Evolutionary conservation across 2,888 invertebrate species (phyloP).

Genomic region (Campaea margaritaria): DNA sequence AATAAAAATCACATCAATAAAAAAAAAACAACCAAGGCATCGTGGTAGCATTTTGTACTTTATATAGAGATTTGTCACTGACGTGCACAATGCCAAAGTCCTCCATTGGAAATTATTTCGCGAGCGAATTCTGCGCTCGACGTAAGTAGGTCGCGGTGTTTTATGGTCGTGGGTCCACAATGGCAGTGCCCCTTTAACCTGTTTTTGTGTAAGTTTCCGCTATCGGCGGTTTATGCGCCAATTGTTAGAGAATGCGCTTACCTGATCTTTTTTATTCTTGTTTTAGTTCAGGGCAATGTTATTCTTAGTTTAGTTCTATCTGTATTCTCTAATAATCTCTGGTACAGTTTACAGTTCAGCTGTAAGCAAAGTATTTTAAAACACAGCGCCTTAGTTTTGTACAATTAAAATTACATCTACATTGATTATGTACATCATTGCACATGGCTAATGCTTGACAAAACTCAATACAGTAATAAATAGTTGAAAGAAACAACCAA

Average conservation of each 20-base stretch:
- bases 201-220: slow-evolving; percentile 26
- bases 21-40: not conserved
- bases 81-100: slow-evolving; percentile 32
- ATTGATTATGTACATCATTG: no score
- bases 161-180: slow-evolving; percentile 53
- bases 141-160: slow-evolving; percentile 74
- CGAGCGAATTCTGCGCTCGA: slow-evolving; percentile 65
- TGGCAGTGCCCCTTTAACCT: slow-evolving; percentile 31
- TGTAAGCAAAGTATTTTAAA: no score
- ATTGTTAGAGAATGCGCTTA: slow-evolving; percentile 26
- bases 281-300: no score
- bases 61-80: slow-evolving; percentile 6
- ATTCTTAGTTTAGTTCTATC: no score
- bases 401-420: no score
- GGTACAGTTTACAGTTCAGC: no score
- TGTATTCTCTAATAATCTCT: no score
- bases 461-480: no score
- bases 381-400: no score
- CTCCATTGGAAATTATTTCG: slow-evolving; percentile 73
- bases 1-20: no score
- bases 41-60: not conserved
- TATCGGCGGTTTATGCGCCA: slow-evolving; percentile 26
- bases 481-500: no score
- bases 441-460: no score
- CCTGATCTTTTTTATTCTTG: not conserved